Evolutionary conservation across 2,888 invertebrate genomes (phyloP).

Genomic region (Panzeria rudis): DNA sequence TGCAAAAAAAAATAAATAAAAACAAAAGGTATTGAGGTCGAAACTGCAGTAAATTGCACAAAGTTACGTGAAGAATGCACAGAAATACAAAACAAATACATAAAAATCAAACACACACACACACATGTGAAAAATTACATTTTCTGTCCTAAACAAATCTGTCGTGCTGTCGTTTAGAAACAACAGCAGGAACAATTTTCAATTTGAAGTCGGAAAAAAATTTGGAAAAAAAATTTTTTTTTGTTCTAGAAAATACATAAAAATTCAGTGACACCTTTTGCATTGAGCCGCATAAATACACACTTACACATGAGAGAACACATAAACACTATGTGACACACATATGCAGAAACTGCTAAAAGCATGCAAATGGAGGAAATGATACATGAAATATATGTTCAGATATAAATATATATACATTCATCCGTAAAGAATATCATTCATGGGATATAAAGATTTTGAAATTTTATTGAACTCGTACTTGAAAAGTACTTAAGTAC

Average conservation of each 20-base stretch:
- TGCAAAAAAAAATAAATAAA: background rate
- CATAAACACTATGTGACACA: background rate
- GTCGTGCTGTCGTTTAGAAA: conserved; percentile 51
- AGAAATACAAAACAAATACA: conserved; percentile 49
- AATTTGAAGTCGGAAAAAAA: conserved; percentile 21
- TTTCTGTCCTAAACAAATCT: conserved; percentile 46
- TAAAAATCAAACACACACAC: conserved; percentile 21
- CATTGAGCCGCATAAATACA: conserved; percentile 50
- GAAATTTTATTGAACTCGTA: background rate
- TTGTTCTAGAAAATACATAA: conserved; percentile 26
- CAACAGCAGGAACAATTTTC: conserved; percentile 60
- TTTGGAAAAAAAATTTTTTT: background rate
- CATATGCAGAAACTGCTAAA: conserved; percentile 17
- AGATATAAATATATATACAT: background rate
- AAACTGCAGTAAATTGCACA: conserved; percentile 29
- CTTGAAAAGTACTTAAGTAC: too few species aligned
- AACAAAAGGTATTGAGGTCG: background rate
- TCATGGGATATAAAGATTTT: background rate
- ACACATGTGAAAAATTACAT: conserved; percentile 23
- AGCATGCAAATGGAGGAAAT: conserved; percentile 40
- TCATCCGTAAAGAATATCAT: background rate
- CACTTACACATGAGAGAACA: conserved; percentile 25
- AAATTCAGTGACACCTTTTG: conserved; percentile 60
- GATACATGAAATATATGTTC: conserved; percentile 32
- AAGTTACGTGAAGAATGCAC: conserved; percentile 27